These are phyloP conservation scores for Apostichopus leukothele DNA, from an alignment of 53 echinoderm and acorn worm species.

Conservation along the genomic window DNA sequence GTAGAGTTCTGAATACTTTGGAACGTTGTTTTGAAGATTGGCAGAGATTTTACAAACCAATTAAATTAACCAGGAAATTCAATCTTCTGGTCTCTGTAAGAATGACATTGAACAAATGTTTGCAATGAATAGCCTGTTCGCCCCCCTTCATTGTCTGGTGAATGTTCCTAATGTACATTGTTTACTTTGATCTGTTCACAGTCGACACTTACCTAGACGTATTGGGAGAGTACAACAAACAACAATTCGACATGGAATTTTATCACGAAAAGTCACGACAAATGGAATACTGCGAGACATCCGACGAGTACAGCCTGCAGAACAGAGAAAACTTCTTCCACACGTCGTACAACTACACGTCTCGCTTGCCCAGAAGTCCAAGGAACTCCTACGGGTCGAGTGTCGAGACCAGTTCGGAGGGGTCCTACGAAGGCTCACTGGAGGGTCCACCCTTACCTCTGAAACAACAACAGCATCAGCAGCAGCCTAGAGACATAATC, in stretches of 20 bases:
- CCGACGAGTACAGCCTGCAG: conserved; percentile 58
- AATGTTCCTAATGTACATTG: too few relatives aligned
- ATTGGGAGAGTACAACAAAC: conserved; percentile 72
- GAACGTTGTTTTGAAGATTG: too few relatives aligned
- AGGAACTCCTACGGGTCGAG: conserved; percentile 49
- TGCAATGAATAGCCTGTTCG: too few relatives aligned
- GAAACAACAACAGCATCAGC: conserved; percentile 54
- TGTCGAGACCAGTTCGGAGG: conserved; percentile 66
- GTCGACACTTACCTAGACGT: conserved; percentile 91
- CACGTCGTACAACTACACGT: conserved; percentile 56
- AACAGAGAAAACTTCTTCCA: conserved; percentile 81
- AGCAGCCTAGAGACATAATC: conserved; percentile 18
- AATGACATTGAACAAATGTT: too few relatives aligned
- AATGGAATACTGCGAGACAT: conserved; percentile 40
- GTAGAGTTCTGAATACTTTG: too few relatives aligned
- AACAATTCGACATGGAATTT: conserved; percentile 65
- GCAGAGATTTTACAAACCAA: too few relatives aligned
- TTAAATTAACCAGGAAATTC: too few relatives aligned
- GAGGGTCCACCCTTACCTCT: conserved; percentile 68
- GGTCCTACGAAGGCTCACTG: conserved; percentile 44
- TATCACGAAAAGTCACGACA: conserved; percentile 41
- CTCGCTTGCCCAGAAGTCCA: conserved; percentile 37
- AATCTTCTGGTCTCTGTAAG: too few relatives aligned
- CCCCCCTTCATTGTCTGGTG: too few relatives aligned
- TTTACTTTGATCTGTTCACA: conserved; percentile 24